Conservation (phyloP, 35 echinoderm and acorn worm genomes). For the Hemicentrotus pulcherrimus region DNA sequence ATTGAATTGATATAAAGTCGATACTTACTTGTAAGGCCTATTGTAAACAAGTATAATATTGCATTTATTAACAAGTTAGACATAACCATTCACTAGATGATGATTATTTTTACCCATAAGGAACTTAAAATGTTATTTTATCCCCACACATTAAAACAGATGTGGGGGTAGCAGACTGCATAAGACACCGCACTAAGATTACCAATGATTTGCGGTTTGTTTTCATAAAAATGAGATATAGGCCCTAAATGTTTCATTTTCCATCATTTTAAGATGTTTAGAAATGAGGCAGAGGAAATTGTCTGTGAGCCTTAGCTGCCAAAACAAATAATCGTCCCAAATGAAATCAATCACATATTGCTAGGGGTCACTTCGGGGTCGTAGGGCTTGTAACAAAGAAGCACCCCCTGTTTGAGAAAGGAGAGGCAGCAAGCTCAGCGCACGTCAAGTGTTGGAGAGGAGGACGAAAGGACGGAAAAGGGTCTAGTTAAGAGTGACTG, state of each 20-base stretch:
- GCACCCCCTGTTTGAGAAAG: not conserved
- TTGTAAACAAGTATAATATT: too few species aligned
- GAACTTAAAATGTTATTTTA: not conserved
- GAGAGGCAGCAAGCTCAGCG: not conserved
- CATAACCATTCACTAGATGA: too few species aligned
- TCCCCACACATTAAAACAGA: not conserved
- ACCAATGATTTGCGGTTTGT: not conserved
- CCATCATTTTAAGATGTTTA: not conserved
- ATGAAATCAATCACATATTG: constrained; percentile 47
- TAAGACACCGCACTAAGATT: not conserved
- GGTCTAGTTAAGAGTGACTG: not conserved
- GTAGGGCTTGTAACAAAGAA: constrained; percentile 5
- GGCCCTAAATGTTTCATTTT: not conserved
- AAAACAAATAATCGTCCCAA: constrained; percentile 38
- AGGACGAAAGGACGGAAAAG: not conserved
- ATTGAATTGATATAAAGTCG: too few species aligned
- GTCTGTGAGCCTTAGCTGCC: not conserved
- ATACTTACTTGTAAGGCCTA: too few species aligned
- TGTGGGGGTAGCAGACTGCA: not conserved
- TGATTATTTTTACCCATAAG: not conserved
- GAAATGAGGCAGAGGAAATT: not conserved
- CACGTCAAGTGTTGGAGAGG: not conserved
- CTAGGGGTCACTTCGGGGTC: not conserved
- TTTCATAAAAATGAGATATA: not conserved
- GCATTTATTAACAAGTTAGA: too few species aligned